phyloP scores from a whole-genome alignment of 2,797 vertebrate species.

The Rhyacichthys aspro region DNA sequence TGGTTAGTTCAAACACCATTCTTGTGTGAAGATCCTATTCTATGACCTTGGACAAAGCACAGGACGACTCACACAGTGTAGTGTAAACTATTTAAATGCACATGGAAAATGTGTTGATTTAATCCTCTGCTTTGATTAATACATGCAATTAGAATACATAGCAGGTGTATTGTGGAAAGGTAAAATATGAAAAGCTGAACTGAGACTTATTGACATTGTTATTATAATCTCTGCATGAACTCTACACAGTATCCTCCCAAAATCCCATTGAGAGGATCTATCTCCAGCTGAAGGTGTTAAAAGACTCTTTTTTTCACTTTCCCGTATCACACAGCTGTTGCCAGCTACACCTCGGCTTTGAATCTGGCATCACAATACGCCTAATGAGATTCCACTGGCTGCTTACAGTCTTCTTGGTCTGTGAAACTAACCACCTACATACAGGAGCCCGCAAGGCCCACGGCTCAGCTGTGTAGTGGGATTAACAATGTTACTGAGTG shows the following conservation, averaged over 20 bases:
- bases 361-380: slow-evolving; percentile 57
- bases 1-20: background rate
- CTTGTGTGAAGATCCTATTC: no score
- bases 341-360: slow-evolving; percentile 71
- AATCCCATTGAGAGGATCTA: slow-evolving; percentile 56
- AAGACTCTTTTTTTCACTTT: slow-evolving; percentile 54
- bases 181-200: no score
- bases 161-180: no score
- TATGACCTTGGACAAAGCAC: no score
- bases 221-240: background rate
- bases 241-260: slow-evolving; percentile 32
- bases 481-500: slow-evolving; percentile 50
- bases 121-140: no score
- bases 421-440: slow-evolving; percentile 43
- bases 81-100: no score
- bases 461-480: slow-evolving; percentile 37
- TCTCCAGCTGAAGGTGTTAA: slow-evolving; percentile 43
- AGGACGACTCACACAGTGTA: no score
- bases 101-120: no score
- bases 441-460: slow-evolving; percentile 47
- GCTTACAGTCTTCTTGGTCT: slow-evolving; percentile 40
- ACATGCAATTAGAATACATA: no score
- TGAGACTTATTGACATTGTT: no score
- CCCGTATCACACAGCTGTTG: slow-evolving; percentile 44
- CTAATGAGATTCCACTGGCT: slow-evolving; percentile 67